Conservation (phyloP, 2,888 invertebrate species). For the Troglohyphantes excavatus region DNA sequence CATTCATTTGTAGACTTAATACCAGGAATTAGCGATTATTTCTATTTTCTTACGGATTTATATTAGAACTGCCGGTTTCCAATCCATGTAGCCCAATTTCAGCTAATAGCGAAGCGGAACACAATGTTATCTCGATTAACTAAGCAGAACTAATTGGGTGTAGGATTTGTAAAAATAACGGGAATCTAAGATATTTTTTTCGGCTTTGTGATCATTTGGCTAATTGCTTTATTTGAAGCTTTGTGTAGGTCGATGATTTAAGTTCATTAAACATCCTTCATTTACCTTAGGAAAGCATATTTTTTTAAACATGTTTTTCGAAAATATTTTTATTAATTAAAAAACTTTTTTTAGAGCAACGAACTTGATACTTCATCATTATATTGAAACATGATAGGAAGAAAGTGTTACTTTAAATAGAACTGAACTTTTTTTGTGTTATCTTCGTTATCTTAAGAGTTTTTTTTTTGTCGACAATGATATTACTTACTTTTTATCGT, state of each 20-base stretch:
- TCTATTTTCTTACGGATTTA: background rate
- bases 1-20: too few species aligned
- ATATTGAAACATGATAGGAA: too few species aligned
- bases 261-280: background rate
- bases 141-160: slow-evolving; percentile 68
- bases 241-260: background rate
- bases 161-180: slow-evolving; percentile 3
- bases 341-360: too few species aligned
- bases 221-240: slow-evolving; percentile 20
- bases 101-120: slow-evolving; percentile 10
- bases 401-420: too few species aligned
- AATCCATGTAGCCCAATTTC: slow-evolving; percentile 11
- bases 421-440: too few species aligned
- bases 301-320: background rate
- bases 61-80: too few species aligned
- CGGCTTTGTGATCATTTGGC: background rate
- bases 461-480: too few species aligned
- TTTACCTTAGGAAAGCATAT: background rate
- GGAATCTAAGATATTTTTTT: slow-evolving; percentile 17
- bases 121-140: slow-evolving; percentile 25
- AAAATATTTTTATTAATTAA: too few species aligned
- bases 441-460: too few species aligned
- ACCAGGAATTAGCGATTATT: too few species aligned
- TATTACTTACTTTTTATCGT: too few species aligned
- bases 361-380: too few species aligned